Base-by-base conservation (phyloP, 2,113 vertebrate species). In the Orientallactaga bullata region DNA sequence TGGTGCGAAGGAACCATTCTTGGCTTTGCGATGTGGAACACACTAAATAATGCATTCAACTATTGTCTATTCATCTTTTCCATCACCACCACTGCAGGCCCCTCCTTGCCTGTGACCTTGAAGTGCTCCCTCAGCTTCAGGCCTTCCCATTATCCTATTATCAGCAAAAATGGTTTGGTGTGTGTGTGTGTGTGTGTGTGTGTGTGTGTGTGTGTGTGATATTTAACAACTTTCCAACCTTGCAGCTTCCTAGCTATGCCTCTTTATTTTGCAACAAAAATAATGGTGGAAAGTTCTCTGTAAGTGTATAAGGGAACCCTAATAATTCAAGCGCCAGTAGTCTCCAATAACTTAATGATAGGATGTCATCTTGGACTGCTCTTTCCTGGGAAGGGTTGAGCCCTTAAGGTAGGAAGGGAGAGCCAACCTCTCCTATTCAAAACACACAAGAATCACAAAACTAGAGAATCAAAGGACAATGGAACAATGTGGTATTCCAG, bases 41-140 rank as follows among this genome's bases (percentile, higher is more conserved):
- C 11, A 85, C 97, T 96, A 97, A 51, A 6, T 21, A 96, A 88
- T 82, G 72, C 96, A 97, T 97, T 97, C 95, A 92, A 94, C 97
- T 97, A 93, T 81, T 95, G 96, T 93, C 90, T 96, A 97, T 98
- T 96, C 47, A 94, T 95, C 95, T 97, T 94, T 97, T 88, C 93
- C 42, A 42, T 92, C 95, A 4, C 74, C 65, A 30, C 94, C 0
- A 97, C 96, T 23, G 5, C 89, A 88, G 94, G 89, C 94, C 90
- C 89, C 97, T 95, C 96, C 97, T 97, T 96, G 3, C 88, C 95
- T n/a, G 0, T 88, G 97, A 98, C 98, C 98, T 98, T 98, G 98
- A 97, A 98, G 97, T 4, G 63, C 94, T 97, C 88, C 88, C 90
- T 95, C 78, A 79, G 63, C 97, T 96, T 95, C 80, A 69, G 88